Evolutionary conservation across 2,113 vertebrate genomes (phyloP).

Genomic region (Aldabrachelys gigantea): DNA sequence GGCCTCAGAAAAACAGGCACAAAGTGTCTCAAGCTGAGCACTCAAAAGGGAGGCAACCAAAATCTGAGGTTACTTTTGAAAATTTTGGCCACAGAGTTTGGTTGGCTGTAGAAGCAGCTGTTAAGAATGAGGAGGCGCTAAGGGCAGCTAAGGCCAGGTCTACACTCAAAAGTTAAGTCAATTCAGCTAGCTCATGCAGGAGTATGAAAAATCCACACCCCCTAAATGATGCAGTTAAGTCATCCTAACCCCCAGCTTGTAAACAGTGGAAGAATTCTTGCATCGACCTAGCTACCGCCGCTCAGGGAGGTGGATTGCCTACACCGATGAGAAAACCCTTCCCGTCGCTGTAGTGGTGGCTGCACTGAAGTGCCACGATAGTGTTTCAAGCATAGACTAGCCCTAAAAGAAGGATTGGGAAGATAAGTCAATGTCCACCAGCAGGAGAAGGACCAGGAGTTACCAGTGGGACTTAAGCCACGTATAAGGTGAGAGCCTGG

Average conservation of each 20-base stretch:
- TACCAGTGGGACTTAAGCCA: not conserved
- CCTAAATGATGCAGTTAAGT: not conserved
- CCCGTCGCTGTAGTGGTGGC: not conserved
- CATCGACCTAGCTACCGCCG: not conserved
- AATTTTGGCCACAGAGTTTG: not conserved
- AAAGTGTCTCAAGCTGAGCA: not conserved
- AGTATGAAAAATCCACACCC: not conserved
- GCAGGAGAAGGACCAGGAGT: not conserved
- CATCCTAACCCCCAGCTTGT: not conserved
- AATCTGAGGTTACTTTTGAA: not conserved
- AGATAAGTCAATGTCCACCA: too few species aligned
- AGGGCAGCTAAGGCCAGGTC: not conserved
- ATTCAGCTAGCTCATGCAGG: not conserved
- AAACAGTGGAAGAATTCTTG: not conserved
- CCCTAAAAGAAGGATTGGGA: too few species aligned
- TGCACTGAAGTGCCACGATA: too few species aligned
- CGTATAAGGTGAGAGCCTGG: not conserved
- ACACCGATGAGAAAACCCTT: not conserved
- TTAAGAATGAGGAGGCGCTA: not conserved
- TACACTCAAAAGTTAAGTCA: not conserved
- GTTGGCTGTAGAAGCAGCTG: not conserved
- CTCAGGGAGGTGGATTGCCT: not conserved
- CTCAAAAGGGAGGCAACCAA: not conserved
- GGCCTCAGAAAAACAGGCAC: not conserved
- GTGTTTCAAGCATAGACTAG: too few species aligned